These are phyloP conservation scores for Pipistrellus nathusii DNA, from an alignment of 2,797 vertebrate genomes.

Conservation along the genomic window DNA sequence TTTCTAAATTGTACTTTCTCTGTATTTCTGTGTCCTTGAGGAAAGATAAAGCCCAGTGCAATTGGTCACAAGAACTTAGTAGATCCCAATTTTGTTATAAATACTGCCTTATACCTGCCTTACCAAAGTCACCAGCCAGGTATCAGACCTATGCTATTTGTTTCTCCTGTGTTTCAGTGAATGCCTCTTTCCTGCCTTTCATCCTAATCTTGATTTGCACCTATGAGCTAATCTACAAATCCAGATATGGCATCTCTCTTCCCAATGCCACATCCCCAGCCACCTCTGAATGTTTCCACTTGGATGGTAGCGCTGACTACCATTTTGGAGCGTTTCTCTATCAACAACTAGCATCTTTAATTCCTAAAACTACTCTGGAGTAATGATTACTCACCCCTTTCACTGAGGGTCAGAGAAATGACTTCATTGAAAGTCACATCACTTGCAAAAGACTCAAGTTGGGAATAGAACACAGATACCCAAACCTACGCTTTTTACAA, in stretches of 20 bases:
- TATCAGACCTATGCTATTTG: not conserved
- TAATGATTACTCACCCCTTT: not conserved
- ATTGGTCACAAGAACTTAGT: slow-evolving; percentile 31
- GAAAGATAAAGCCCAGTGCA: slow-evolving; percentile 5
- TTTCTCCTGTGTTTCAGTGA: not conserved
- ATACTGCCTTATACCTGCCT: not conserved
- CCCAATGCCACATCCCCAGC: not conserved
- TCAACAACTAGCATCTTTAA: not conserved
- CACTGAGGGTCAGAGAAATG: not conserved
- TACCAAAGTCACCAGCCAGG: not conserved
- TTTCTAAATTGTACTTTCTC: not conserved
- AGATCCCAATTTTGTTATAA: not conserved
- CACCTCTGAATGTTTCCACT: not conserved
- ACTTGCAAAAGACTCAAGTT: not conserved
- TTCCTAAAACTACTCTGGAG: not conserved
- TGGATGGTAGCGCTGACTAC: not conserved
- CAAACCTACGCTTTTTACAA: not conserved
- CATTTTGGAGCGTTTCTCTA: not conserved
- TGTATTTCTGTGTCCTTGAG: slow-evolving; percentile 22
- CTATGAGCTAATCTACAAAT: too few species aligned
- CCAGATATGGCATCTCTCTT: not conserved
- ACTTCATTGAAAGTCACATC: not conserved
- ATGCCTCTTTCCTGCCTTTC: not conserved
- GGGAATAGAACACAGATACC: not conserved
- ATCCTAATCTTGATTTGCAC: not conserved